Base-by-base conservation (phyloP, 2,888 invertebrate species). In the Stenchaetothrips biformis region DNA sequence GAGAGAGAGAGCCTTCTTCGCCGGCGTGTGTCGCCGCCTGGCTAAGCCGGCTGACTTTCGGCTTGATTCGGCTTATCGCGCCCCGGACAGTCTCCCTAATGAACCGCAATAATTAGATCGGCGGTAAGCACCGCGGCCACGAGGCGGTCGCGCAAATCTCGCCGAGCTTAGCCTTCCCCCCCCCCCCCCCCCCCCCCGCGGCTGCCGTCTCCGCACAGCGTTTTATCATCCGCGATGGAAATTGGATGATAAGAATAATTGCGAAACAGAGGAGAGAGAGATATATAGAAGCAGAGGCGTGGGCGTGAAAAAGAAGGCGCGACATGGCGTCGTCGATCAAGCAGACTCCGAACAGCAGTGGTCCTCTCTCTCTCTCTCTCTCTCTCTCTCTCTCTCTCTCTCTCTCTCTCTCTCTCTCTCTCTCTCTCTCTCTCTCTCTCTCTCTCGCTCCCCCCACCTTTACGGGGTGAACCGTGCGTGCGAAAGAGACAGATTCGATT, bases 81-180 rank as follows among this genome's bases (percentile, higher is more conserved):
- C 59, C 18, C 59, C 59, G 16, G 59, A 59, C 37, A 59, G 18
- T 59, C 59, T 13, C 59, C 13, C 13, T 59, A 59, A 59, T 59
- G 59, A 59, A 59, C 18, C 59, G 59, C 16, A 13, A 18, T 59
- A 59, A 59, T 59, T 59, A 18, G 59, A 59, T 59, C 91, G n/a
- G 90, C 91, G 81, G 94, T 94, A 90, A 91, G 92, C 27, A 89
- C 90, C 82, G 92, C 91, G 16, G 91, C 91, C 7, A 90, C 53
- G 53, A 16, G 6, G 59, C 13, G 59, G 59, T 59, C 18, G 59
- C 59, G 16, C 18, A 59, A 59, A 59, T 13, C 59, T 49, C 47
- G n/a, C 48, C 37, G 6, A 25, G n/a, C n/a, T 7, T 79, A 4
- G 9, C 53, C 37, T 53, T 59, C 67, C 53, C 62, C 13, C 59